A percentile compares a stretch with the other conserved stretches of the same genome.
Evolutionary conservation across 1,140 invertebrate genomes (phyloP).

Genomic region (Oryzaephilus surinamensis): DNA sequence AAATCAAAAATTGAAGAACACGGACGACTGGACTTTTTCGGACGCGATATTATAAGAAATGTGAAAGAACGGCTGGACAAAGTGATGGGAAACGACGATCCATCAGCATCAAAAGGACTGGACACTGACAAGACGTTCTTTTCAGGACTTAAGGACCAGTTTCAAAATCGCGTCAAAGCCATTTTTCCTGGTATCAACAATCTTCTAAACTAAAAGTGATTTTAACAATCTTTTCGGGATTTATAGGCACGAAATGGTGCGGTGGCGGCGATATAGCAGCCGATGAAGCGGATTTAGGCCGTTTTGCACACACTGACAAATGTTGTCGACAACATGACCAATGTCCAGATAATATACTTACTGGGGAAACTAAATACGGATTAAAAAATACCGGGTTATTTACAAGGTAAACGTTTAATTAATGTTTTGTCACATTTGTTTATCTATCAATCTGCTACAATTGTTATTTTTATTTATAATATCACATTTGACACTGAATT

Average conservation of each 20-base stretch:
- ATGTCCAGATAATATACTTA: slow-evolving; percentile 24
- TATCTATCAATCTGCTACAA: too few species aligned
- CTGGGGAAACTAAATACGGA: slow-evolving; percentile 10
- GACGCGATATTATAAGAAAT: too few species aligned
- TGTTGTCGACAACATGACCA: slow-evolving; percentile 41
- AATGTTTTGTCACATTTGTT: too few species aligned
- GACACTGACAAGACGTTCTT: slow-evolving; percentile 5
- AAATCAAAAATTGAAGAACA: too few species aligned
- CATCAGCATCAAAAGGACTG: not conserved
- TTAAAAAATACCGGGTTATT: slow-evolving; percentile 40
- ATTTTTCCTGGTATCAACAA: slow-evolving; percentile 1
- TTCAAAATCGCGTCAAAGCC: slow-evolving; percentile 1
- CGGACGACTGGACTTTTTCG: too few species aligned
- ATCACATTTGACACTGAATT: too few species aligned
- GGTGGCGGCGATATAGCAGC: slow-evolving; percentile 42
- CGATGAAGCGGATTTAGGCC: slow-evolving; percentile 39
- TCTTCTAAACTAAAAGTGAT: not conserved
- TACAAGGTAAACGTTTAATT: slow-evolving; percentile 32
- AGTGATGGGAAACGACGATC: not conserved
- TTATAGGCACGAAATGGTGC: slow-evolving; percentile 46
- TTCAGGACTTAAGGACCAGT: not conserved
- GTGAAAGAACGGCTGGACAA: not conserved
- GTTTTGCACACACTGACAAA: slow-evolving; percentile 38
- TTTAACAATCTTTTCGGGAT: not conserved
- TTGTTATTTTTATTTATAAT: not conserved